Evolutionary conservation across 1,140 invertebrate species (phyloP), one percentile per base, ranked within the genome.

Genomic region (Elymnias hypermnestra): DNA sequence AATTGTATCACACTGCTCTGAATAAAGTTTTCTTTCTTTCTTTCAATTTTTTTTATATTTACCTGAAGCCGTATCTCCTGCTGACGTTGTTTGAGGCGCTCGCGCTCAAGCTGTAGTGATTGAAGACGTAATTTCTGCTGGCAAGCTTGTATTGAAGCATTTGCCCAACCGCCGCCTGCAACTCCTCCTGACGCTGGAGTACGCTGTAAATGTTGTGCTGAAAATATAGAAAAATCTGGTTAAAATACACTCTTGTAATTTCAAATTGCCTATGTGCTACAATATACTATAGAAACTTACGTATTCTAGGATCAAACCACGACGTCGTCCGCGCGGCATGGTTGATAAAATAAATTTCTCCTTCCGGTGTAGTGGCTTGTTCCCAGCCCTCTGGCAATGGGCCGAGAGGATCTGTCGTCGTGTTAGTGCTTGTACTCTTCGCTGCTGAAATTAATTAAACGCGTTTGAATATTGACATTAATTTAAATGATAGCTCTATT

Each of bases 261-360:
- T 12, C 2, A 3, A 14, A 18, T 12, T 17, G 7, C 15, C 15
- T 39, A 33, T 2, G 15, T 7, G 12, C 9, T 36, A 35, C 15
- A 17, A 25, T 39, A 35, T 14, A 25, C 17, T 52, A 92, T 92
- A 97, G 15, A 31, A 15, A 51, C 37, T 52, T 45, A 52, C 95
- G 94, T 90, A 98, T 95, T 91, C 97, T 90, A 56, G 95, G 95
- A 88, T 99, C 97, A 86, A 98, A 97, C 97, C 97, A 99, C 52
- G 96, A 97, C 21, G 97, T 99, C 65, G 94, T 96, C 82, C 94
- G 91, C 37, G 93, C 93, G 74, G 93, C 92, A 86, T 99, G 97
- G 87, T 99, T 97, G 82, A 99, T 98, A 87, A 97, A 99, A 87
- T 99, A 99, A 46, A 95, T 91, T 87, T 98, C 96, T 53, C 97